Conservation (phyloP, 2,113 vertebrate genomes). For the Tiliqua scincoides region DNA sequence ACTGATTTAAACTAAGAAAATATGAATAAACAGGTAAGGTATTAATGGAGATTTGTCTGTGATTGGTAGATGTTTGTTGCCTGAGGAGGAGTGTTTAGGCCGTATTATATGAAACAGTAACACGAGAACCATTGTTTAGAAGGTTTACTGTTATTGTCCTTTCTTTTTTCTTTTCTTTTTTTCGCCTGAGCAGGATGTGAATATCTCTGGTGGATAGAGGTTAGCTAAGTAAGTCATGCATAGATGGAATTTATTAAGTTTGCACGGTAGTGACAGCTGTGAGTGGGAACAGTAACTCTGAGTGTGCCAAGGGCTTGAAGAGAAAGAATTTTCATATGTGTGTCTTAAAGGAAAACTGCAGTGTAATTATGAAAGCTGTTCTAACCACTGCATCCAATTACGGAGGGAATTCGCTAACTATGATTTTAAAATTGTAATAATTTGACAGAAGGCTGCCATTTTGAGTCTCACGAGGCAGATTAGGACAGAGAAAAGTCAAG, state of each 20-base stretch:
- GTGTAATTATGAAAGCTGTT: slow-evolving; percentile 64
- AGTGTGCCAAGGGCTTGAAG: slow-evolving; percentile 61
- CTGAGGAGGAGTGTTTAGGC: slow-evolving; percentile 47
- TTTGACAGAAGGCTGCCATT: slow-evolving; percentile 54
- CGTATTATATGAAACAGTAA: slow-evolving; percentile 60
- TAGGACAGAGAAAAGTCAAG: slow-evolving; percentile 34
- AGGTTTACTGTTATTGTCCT: slow-evolving; percentile 69
- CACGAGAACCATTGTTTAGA: slow-evolving; percentile 68
- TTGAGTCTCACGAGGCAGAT: slow-evolving; percentile 55
- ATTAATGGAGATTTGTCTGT: slow-evolving; percentile 42
- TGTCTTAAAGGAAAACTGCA: slow-evolving; percentile 59
- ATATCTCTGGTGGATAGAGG: slow-evolving; percentile 68
- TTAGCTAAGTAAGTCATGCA: slow-evolving; percentile 72
- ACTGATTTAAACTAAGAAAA: slow-evolving; percentile 19
- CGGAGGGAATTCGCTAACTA: slow-evolving; percentile 53
- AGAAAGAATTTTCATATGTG: slow-evolving; percentile 58
- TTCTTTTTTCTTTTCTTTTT: slow-evolving; percentile 29
- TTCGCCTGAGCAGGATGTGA: slow-evolving; percentile 58
- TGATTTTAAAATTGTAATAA: slow-evolving; percentile 57
- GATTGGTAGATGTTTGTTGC: slow-evolving; percentile 15
- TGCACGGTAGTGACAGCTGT: slow-evolving; percentile 65
- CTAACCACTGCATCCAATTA: slow-evolving; percentile 63
- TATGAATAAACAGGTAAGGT: slow-evolving; percentile 31
- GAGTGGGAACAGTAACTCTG: slow-evolving; percentile 66
- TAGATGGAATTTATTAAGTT: slow-evolving; percentile 74